These are phyloP conservation scores for Pteronotus mesoamericanus DNA, from an alignment of 2,797 vertebrate genomes.

Conservation along the genomic window DNA sequence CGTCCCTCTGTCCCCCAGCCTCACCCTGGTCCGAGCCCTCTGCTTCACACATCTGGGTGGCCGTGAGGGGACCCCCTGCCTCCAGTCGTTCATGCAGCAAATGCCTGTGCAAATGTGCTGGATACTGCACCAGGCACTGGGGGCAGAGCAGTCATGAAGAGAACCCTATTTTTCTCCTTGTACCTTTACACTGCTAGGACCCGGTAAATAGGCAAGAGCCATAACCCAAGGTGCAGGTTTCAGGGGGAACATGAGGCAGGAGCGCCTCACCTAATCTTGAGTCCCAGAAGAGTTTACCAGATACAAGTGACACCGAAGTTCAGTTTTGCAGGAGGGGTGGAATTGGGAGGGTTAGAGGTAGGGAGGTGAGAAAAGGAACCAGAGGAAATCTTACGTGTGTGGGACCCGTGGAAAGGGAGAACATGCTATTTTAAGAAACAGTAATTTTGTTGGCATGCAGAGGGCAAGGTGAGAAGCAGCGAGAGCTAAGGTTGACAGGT, in stretches of 20 bases:
- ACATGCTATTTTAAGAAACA: neutral
- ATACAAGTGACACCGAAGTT: neutral
- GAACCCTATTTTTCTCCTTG: neutral
- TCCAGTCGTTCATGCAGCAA: neutral
- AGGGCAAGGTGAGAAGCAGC: neutral
- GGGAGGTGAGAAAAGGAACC: neutral
- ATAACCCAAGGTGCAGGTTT: neutral
- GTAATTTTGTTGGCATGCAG: neutral
- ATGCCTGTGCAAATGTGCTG: neutral
- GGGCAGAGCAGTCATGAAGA: too few species aligned
- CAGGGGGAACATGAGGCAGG: neutral
- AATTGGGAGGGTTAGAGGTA: neutral
- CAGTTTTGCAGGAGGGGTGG: neutral
- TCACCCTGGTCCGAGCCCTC: neutral
- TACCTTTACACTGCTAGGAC: accelerated
- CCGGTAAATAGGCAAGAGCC: neutral
- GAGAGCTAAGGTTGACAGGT: neutral
- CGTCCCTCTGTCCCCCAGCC: too few species aligned
- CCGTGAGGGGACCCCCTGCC: accelerated
- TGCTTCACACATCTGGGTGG: neutral
- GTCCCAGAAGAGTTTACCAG: neutral
- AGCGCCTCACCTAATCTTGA: neutral
- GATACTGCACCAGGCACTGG: neutral
- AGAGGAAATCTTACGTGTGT: neutral
- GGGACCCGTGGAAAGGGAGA: neutral